Conservation (phyloP, 2,797 vertebrate genomes). For the Alca torda region DNA sequence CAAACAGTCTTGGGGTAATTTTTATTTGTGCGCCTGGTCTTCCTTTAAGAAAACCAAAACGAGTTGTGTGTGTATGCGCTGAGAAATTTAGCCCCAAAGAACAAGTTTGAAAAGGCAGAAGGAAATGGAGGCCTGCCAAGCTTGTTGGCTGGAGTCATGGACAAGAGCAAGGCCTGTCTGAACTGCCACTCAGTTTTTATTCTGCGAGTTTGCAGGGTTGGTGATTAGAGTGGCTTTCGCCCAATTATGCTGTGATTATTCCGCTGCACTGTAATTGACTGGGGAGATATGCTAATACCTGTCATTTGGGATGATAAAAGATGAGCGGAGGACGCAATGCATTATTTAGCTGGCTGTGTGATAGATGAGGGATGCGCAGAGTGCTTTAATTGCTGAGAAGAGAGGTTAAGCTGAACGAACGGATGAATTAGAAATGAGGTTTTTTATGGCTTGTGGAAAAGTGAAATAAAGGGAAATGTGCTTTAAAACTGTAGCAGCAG, state of each 20-base stretch:
- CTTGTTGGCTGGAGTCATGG: constrained; percentile 77
- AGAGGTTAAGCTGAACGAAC: constrained; percentile 99
- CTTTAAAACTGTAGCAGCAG: constrained; percentile 75
- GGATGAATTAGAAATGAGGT: constrained; percentile 98
- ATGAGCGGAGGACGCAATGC: constrained; percentile 94
- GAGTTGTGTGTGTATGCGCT: not conserved
- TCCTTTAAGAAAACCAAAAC: not conserved
- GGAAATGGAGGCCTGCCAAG: constrained; percentile 77
- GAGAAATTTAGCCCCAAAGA: constrained; percentile 66
- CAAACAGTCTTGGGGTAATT: not conserved
- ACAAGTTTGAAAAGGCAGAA: constrained; percentile 62
- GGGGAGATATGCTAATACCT: constrained; percentile 99
- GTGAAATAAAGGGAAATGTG: constrained; percentile 83
- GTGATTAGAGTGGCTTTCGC: constrained; percentile 98
- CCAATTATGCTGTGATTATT: constrained; percentile 99
- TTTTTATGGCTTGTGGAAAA: constrained; percentile 86
- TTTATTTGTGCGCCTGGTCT: not conserved
- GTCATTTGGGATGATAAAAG: constrained; percentile 99
- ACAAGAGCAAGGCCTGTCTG: constrained; percentile 84
- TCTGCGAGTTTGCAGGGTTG: constrained; percentile 86
- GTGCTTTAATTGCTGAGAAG: constrained; percentile 99
- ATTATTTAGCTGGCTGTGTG: constrained; percentile 99
- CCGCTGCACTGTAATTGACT: constrained; percentile 97
- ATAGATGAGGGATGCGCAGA: constrained; percentile 97
- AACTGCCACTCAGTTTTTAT: constrained; percentile 89